A percentile compares a stretch with the other conserved stretches of the same genome.
These are phyloP conservation scores for Drosophila simulans DNA, from an alignment of 1,140 invertebrate genomes.

Conservation along the genomic window DNA sequence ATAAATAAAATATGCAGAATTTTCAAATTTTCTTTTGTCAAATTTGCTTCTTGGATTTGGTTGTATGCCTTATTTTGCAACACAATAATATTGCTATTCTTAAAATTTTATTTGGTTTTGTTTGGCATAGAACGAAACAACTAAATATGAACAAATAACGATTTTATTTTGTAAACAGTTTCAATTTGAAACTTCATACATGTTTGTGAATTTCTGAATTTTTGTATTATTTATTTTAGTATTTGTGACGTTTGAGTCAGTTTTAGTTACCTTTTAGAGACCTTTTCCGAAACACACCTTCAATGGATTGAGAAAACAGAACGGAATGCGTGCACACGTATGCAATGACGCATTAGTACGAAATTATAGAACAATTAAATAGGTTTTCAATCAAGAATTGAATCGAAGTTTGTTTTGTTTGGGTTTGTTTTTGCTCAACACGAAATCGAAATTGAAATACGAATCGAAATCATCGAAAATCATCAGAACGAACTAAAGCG, in stretches of 20 bases:
- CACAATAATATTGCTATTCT: constrained; percentile 58
- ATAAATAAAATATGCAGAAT: constrained; percentile 80
- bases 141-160: constrained; percentile 83
- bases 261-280: constrained; percentile 92
- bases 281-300: constrained; percentile 96
- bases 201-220: constrained; percentile 83
- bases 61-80: constrained; percentile 64
- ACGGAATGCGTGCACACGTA: constrained; percentile 84
- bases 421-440: constrained; percentile 67
- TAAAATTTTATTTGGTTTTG: constrained; percentile 49
- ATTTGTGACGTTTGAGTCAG: constrained; percentile 61
- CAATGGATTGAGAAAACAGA: constrained; percentile 84
- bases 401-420: constrained; percentile 71
- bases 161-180: constrained; percentile 75
- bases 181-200: constrained; percentile 83
- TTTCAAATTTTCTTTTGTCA: constrained; percentile 68
- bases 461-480: constrained; percentile 45
- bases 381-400: constrained; percentile 81
- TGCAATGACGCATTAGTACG: constrained; percentile 86
- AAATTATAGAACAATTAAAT: constrained; percentile 84
- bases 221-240: constrained; percentile 70
- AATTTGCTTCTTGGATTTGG: constrained; percentile 53
- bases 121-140: constrained; percentile 77
- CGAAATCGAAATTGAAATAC: constrained; percentile 40
- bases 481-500: constrained; percentile 49